Conservation (phyloP, 2,888 invertebrate genomes). For the Ferdinandea cuprea region DNA sequence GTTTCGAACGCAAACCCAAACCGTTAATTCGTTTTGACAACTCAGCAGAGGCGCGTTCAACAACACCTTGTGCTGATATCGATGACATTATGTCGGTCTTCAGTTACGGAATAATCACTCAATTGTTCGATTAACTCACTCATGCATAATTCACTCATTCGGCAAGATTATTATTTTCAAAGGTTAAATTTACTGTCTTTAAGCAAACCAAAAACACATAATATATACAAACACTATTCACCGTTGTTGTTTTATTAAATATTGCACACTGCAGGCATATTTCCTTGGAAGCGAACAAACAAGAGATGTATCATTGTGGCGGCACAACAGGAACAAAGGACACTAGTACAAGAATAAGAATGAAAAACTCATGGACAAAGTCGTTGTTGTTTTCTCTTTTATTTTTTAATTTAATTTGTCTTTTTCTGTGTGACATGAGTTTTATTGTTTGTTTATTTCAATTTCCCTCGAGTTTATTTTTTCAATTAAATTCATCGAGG, state of each 20-base stretch:
- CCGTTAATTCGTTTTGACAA: constrained; percentile 94
- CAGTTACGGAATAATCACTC: constrained; percentile 46
- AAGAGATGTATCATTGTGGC: constrained; percentile 17
- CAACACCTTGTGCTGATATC: constrained; percentile 94
- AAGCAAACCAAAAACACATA: neutral
- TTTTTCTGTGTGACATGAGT: constrained; percentile 14
- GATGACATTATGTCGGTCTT: constrained; percentile 86
- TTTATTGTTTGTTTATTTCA: constrained; percentile 51
- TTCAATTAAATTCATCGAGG: constrained; percentile 29
- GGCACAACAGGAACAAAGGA: constrained; percentile 45
- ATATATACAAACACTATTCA: neutral
- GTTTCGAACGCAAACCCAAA: constrained; percentile 86
- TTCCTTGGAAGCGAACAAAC: constrained; percentile 33
- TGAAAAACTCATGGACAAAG: constrained; percentile 44
- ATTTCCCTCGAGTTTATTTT: constrained; percentile 18
- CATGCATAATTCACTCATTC: constrained; percentile 71
- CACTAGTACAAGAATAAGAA: constrained; percentile 33
- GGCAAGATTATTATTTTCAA: constrained; percentile 54
- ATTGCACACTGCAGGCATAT: constrained; percentile 43
- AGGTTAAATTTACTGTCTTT: constrained; percentile 3
- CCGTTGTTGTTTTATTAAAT: constrained; percentile 37
- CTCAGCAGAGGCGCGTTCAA: constrained; percentile 95
- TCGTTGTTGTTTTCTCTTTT: constrained; percentile 20
- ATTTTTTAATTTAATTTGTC: constrained; percentile 54
- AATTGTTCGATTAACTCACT: constrained; percentile 49